phyloP scores from a whole-genome alignment of 2,797 vertebrate genomes.

The Chelonia mydas region DNA sequence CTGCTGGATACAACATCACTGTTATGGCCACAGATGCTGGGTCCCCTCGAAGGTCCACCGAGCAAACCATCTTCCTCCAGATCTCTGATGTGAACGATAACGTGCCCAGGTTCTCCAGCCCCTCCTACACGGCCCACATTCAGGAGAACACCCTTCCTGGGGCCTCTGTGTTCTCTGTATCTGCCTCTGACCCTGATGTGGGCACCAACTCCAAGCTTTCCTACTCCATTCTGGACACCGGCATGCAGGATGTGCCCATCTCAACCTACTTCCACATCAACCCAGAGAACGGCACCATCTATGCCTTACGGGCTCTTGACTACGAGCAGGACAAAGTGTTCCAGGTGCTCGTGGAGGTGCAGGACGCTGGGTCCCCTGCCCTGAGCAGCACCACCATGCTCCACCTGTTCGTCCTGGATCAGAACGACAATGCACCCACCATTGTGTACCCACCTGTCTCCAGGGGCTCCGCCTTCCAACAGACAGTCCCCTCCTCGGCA shows the following conservation, averaged over 20 bases:
- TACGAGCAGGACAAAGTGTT: slow-evolving; percentile 84
- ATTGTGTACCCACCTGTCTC: slow-evolving; percentile 83
- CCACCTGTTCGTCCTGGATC: slow-evolving; percentile 79
- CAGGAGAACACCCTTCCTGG: slow-evolving; percentile 85
- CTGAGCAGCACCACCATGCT: slow-evolving; percentile 77
- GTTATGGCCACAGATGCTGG: slow-evolving; percentile 81
- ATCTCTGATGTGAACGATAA: slow-evolving; percentile 87
- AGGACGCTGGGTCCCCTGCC: slow-evolving; percentile 78
- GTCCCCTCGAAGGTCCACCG: slow-evolving; percentile 79
- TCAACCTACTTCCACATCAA: slow-evolving; percentile 88
- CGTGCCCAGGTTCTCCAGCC: slow-evolving; percentile 80
- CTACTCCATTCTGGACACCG: slow-evolving; percentile 83
- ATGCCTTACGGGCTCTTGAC: slow-evolving; percentile 83
- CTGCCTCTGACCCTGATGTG: slow-evolving; percentile 82
- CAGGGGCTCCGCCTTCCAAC: slow-evolving; percentile 83
- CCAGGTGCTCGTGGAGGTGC: slow-evolving; percentile 73
- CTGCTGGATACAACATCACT: slow-evolving; percentile 77
- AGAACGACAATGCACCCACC: slow-evolving; percentile 81
- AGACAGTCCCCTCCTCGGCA: slow-evolving; percentile 84
- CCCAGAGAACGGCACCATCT: slow-evolving; percentile 87
- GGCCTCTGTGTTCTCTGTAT: slow-evolving; percentile 81
- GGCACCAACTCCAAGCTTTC: slow-evolving; percentile 84
- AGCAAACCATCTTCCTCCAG: slow-evolving; percentile 80
- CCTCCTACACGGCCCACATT: slow-evolving; percentile 81
- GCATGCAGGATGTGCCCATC: slow-evolving; percentile 81